Base-by-base conservation (phyloP, 1,140 invertebrate genomes). In the Orchesella cincta region DNA sequence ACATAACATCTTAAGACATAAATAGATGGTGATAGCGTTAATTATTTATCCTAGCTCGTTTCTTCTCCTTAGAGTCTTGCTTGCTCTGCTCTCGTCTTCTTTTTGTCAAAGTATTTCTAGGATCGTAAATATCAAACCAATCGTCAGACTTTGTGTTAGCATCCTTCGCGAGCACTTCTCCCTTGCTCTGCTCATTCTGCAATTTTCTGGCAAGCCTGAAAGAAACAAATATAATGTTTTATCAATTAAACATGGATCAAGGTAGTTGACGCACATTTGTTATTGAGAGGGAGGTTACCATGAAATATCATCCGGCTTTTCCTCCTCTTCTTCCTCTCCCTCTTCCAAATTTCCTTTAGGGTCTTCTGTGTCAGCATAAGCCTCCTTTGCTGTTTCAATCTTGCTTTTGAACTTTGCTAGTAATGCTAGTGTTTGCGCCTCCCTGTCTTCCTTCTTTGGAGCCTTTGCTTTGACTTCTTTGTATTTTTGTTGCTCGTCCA, bases 41-140 rank as follows among this genome's bases (percentile, higher is more conserved):
- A 29, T 73, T 73, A 46, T 73, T 73, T 12, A 46, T 46, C 23
- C 28, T 73, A n/a, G 71, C 8, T 39, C 39, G 12, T 28, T 73
- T 74, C 26, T 74, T 74, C 67, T 75, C 46, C 23, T 67, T 31
- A 16, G 52, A 26, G 23, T 31, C 64, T 8, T 80, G 76, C 80
- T 84, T 83, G 72, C 79, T 82, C 1, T 77, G 76, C 81, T 90
- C 94, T 78, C 96, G 87, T 84, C 95, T 90, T 73, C 96, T 88
- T 87, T 97, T 95, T 81, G 95, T 98, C 0, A 99, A 85, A 0
- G 94, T 93, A 89, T 98, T 98, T 81, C 97, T 87, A 0, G 98
- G 97, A 88, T 98, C 96, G 83, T 93, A 93, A 76, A 98, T 95
- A 83, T 98, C 95, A 85, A 97, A 99, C 93, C 97, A 96, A 84